A percentile compares a stretch with the other conserved stretches of the same genome.
These are phyloP conservation scores for Drosophila infuscata DNA, from an alignment of 2,888 invertebrate genomes.

Conservation along the genomic window DNA sequence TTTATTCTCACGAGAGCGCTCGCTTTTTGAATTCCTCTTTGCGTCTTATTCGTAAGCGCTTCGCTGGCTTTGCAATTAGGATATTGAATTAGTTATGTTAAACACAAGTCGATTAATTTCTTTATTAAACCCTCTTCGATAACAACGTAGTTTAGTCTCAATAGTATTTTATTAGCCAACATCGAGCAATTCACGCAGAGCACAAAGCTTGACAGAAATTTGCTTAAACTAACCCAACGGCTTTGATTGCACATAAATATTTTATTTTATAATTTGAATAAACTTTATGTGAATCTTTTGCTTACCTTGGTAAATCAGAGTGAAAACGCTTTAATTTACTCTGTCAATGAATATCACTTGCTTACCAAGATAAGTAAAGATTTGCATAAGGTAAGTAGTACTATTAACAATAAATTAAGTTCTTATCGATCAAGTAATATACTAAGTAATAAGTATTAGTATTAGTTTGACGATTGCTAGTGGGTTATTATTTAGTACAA, in stretches of 20 bases:
- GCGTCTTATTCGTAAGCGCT: slow-evolving; percentile 17
- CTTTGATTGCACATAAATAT: slow-evolving; percentile 22
- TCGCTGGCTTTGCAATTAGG: slow-evolving; percentile 6
- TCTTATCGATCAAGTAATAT: slow-evolving; percentile 9
- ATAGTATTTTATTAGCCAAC: background rate
- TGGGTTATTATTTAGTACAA: slow-evolving; percentile 6
- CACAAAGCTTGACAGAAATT: slow-evolving; percentile 16
- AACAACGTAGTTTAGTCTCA: background rate
- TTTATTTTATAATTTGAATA: background rate
- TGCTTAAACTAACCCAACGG: slow-evolving; percentile 29
- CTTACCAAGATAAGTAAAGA: slow-evolving; percentile 9
- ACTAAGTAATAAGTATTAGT: slow-evolving; percentile 11
- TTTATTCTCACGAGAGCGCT: background rate
- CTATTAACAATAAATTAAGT: background rate
- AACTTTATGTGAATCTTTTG: background rate
- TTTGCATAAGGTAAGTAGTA: slow-evolving; percentile 2
- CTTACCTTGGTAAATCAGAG: background rate
- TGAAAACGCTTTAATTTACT: background rate
- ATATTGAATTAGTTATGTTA: background rate
- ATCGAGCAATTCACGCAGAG: slow-evolving; percentile 16
- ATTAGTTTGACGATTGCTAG: slow-evolving; percentile 4
- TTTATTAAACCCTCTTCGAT: background rate
- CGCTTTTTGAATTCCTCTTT: background rate
- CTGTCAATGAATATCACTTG: slow-evolving; percentile 5
- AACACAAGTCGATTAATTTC: background rate